phyloP scores from a whole-genome alignment of 1,140 invertebrate species.

The Reticulitermes speratus region DNA sequence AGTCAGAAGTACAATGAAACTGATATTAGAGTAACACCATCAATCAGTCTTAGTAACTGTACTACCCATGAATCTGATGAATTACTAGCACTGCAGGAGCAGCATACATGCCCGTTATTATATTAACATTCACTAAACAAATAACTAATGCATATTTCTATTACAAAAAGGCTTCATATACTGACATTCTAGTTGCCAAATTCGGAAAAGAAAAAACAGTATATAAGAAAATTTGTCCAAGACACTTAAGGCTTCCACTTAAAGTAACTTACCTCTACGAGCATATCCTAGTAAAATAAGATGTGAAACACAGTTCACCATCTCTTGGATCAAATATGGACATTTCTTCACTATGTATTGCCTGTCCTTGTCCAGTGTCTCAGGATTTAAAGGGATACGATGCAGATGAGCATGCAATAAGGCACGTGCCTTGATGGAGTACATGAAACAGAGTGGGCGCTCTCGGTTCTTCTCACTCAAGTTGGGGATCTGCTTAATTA shows the following conservation, averaged over 20 bases:
- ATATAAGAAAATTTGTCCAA: not conserved
- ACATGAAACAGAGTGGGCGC: conserved; percentile 86
- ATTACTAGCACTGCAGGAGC: too few relatives aligned
- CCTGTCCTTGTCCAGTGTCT: conserved; percentile 81
- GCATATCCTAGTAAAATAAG: conserved; percentile 89
- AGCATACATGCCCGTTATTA: too few relatives aligned
- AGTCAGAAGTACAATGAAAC: too few relatives aligned
- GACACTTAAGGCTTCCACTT: too few relatives aligned
- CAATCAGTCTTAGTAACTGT: too few relatives aligned
- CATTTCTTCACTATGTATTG: conserved; percentile 89
- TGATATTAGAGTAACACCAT: too few relatives aligned
- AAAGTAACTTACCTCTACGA: conserved; percentile 69
- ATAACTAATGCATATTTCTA: too few relatives aligned
- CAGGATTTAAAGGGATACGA: conserved; percentile 74
- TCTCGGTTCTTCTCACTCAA: conserved; percentile 95
- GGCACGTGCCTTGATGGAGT: conserved; percentile 94
- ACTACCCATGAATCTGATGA: too few relatives aligned
- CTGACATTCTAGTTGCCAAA: too few relatives aligned
- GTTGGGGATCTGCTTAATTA: conserved; percentile 88
- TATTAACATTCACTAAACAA: too few relatives aligned
- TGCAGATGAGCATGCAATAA: conserved; percentile 92
- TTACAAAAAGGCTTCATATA: too few relatives aligned
- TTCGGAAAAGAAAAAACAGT: not conserved
- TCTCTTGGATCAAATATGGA: conserved; percentile 96
- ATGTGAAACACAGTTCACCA: conserved; percentile 94